Base-by-base conservation (phyloP, 2,797 vertebrate genomes). In the Ammospiza maritima region DNA sequence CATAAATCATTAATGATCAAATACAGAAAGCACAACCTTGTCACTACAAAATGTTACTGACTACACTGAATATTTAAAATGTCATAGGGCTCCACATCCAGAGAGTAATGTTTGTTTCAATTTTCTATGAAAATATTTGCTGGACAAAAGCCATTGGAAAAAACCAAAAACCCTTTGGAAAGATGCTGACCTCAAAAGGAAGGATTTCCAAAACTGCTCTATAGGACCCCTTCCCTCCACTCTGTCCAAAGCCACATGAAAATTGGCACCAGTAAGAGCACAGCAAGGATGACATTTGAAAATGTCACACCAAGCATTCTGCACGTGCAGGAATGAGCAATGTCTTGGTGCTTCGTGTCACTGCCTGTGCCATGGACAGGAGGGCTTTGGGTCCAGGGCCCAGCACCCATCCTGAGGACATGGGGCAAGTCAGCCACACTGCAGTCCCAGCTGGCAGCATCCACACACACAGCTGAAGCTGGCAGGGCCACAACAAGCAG, bases 1-100 rank as follows among this genome's bases (percentile, higher is more conserved):
- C 86, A 93, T 83, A 73, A 95, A 92, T 91, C 88, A 85, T 48
- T 90, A 62, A 85, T 9, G 69, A 93, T 71, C 86, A 87, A 95
- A 94, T n/a, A 5, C 47, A 92, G 89, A 85, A 95, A 92, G 79
- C n/a, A 69, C 60, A 81, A 40, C 47, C 67, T 67, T 82, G 71
- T 84, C 56, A 88, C 50, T 83, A 62, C 21, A 66, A 91, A 89
- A 64, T 65, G 53, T 54, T 94, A 62, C 64, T 69, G 62, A 81
- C 66, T 84, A 70, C 66, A 86, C 16, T 61, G 82, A 84, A 73
- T 91, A 89, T 88, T 94, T 96, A 38, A 91, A 75, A 45, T 82
- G 53, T 60, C 67, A 76, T 6, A 92, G 36, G 47, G 32, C 34
- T 81, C 51, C 10, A 6, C 18, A 84, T 53, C 17, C 60, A 44